Evolutionary conservation across 2,888 invertebrate genomes (phyloP).

Genomic region (Pseudanteris insignis): DNA sequence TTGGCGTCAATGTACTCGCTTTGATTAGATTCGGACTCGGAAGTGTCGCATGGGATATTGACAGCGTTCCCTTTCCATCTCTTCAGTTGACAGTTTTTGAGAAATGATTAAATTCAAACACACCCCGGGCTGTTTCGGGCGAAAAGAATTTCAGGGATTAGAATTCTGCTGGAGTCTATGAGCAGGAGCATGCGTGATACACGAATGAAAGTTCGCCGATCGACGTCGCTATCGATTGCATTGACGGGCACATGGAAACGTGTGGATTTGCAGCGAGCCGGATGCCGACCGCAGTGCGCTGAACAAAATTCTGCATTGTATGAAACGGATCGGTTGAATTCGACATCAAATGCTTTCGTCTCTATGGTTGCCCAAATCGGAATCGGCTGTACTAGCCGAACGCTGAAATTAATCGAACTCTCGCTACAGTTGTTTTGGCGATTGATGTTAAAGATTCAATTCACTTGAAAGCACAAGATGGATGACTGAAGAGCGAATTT

Average conservation of each 20-base stretch:
- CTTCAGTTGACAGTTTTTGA: no score
- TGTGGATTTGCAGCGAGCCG: neutral
- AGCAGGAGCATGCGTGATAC: no score
- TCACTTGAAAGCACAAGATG: conserved; percentile 17
- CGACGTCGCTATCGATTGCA: no score
- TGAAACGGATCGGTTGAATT: conserved; percentile 8
- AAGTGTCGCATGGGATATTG: neutral
- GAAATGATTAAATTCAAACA: no score
- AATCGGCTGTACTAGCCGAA: conserved; percentile 4
- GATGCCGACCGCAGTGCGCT: conserved; percentile 11
- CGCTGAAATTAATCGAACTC: conserved; percentile 13
- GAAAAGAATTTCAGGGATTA: no score
- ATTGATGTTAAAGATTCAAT: conserved; percentile 33
- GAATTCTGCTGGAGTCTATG: no score
- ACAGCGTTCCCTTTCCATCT: no score
- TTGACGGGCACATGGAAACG: neutral
- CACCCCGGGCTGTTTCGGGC: no score
- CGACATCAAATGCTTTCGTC: conserved; percentile 7
- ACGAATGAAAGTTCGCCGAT: no score
- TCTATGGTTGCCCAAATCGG: conserved; percentile 11
- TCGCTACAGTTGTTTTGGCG: conserved; percentile 28
- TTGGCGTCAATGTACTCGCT: conserved; percentile 14
- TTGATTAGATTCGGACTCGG: conserved; percentile 14
- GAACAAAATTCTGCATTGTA: conserved; percentile 10
- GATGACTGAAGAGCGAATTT: conserved; percentile 19